Percentiles rank a stretch among this genome's conserved stretches.
These are phyloP conservation scores for Trissolcus basalis DNA, from an alignment of 1,140 invertebrate species.

Conservation along the genomic window DNA sequence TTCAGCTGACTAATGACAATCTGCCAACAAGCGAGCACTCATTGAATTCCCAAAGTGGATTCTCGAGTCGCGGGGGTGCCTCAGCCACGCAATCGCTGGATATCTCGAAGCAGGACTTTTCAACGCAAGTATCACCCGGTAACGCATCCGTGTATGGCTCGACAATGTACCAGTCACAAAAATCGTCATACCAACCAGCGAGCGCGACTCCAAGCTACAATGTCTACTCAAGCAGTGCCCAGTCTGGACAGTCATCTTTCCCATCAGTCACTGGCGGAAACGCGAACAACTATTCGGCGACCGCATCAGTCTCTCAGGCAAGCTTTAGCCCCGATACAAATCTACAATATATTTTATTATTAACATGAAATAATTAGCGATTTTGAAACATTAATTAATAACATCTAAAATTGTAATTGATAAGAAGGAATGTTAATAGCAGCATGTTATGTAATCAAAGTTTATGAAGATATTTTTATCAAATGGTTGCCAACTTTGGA, in stretches of 20 bases:
- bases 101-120: conserved; percentile 68
- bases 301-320: conserved; percentile 68
- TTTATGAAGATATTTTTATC: no score
- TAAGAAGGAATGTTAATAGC: no score
- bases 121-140: conserved; percentile 66
- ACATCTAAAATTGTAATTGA: no score
- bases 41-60: conserved; percentile 66
- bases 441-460: no score
- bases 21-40: conserved; percentile 66
- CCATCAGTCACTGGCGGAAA: conserved; percentile 67
- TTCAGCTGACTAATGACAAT: conserved; percentile 67
- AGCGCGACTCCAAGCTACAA: conserved; percentile 68
- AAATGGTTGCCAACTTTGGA: no score
- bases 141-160: conserved; percentile 66
- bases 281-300: conserved; percentile 68
- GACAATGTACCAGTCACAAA: conserved; percentile 68
- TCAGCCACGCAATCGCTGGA: conserved; percentile 63
- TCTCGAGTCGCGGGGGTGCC: conserved; percentile 62
- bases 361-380: no score
- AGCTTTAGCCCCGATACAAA: conserved; percentile 69
- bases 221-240: conserved; percentile 67
- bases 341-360: no score
- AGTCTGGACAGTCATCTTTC: conserved; percentile 68
- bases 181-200: conserved; percentile 68
- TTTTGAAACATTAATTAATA: no score